Evolutionary conservation across 1,140 invertebrate species (phyloP), one percentile per base, ranked within the genome.

Genomic region (Drosophila pruinosa): DNA sequence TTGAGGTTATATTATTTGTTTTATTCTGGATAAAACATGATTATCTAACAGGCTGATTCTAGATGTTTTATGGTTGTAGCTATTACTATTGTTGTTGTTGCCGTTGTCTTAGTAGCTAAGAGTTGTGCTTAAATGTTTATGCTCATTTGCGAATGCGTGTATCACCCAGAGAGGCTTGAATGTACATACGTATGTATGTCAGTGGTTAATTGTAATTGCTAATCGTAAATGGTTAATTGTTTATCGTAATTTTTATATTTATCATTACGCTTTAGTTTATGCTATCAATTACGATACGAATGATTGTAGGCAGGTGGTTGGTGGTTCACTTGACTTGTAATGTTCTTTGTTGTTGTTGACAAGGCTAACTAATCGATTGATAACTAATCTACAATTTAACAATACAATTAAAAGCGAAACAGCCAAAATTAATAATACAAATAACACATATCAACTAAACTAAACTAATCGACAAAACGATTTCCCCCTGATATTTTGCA

Each of bases 251-350:
- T 26, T 3, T 52, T 41, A 57, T 57, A 36, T 28, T 61, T 38
- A 67, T 63, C 28, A n/a, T 45, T 64, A 63, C 53, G 19, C 3
- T 39, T 53, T 21, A 26, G 59, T 63, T 41, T 72, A 59, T 69
- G 63, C 52, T 72, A 71, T 65, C 50, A 65, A 36, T 61, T 74
- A 86, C 88, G 80, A 86, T 85, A 85, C 81, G 82, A 85, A 73
- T 88, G 82, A 88, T 88, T 88, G 83, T 88, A 82, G 82, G 83
- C 82, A 89, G 82, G 83, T 88, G 82, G 82, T 88, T 88, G 81
- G 81, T 86, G 82, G 69, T 86, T 80, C 76, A 86, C 81, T 85
- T 85, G 81, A 85, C 81, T 74, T 61, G 65, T 75, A 75, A 77
- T 77, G 59, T 81, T 74, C 48, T 26, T 58, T 74, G 14, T 28